Percentiles rank a stretch among this genome's conserved stretches.
Conservation (phyloP, 2,888 invertebrate species). For the Galeruca laticollis region DNA sequence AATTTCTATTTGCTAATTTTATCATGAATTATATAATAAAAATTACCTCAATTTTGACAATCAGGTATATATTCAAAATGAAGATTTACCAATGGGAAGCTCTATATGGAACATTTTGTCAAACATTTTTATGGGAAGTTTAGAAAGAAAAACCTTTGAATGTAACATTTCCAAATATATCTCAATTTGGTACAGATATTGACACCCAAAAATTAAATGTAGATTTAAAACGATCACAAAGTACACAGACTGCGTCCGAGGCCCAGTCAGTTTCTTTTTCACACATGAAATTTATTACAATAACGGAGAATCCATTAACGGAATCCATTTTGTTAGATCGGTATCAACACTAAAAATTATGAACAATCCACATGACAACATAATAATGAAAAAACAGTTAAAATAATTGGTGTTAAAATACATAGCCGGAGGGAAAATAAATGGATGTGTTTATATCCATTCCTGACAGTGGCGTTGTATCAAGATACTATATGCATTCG, state of each 20-base stretch:
- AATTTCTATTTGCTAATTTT: no score
- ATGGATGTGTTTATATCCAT: conserved; percentile 22
- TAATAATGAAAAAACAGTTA: conserved; percentile 47
- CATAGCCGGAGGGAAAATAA: conserved; percentile 36
- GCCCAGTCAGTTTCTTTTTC: not conserved
- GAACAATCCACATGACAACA: conserved; percentile 45
- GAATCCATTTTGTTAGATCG: conserved; percentile 26
- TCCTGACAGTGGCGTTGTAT: conserved; percentile 16
- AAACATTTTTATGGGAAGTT: no score
- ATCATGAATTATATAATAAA: no score
- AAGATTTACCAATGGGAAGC: no score
- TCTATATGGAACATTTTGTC: no score
- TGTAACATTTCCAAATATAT: no score
- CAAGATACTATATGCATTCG: not conserved
- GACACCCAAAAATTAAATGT: no score
- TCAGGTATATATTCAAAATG: no score
- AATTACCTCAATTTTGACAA: no score
- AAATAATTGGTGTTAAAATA: conserved; percentile 48
- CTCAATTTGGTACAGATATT: no score
- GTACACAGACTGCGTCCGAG: not conserved
- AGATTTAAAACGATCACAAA: not conserved
- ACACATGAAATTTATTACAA: conserved; percentile 12
- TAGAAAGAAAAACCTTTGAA: no score
- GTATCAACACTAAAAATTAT: conserved; percentile 42
- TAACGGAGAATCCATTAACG: conserved; percentile 22